Percentiles rank a stretch among this genome's conserved stretches.
Evolutionary conservation across 2,888 invertebrate species (phyloP).

Genomic region (Ophion costatus): DNA sequence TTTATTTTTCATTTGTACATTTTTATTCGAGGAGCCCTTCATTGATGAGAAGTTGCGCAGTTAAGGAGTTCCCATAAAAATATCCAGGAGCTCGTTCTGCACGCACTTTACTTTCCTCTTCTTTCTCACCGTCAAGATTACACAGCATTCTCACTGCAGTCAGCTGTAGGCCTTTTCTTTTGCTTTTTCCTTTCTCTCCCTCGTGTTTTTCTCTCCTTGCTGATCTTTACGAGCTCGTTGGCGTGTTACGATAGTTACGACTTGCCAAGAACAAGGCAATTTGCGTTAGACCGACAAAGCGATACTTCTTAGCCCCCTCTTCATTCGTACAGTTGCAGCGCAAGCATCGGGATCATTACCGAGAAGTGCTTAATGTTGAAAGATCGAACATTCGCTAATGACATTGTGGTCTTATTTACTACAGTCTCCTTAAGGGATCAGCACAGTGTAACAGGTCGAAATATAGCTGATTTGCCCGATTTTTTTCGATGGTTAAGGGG

Average conservation of each 20-base stretch:
- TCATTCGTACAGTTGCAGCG: not conserved
- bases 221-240: conserved; percentile 63
- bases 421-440: too few species aligned
- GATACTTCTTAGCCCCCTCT: conserved; percentile 27
- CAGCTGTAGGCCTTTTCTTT: not conserved
- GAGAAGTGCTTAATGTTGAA: not conserved
- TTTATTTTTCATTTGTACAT: not conserved
- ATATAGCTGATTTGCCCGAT: too few species aligned
- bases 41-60: conserved; percentile 1
- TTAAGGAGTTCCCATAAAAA: conserved; percentile 37
- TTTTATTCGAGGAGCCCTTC: not conserved
- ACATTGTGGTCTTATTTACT: not conserved
- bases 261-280: conserved; percentile 55
- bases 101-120: not conserved
- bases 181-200: conserved; percentile 33
- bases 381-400: not conserved
- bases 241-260: conserved; percentile 54
- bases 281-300: conserved; percentile 51
- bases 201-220: conserved; percentile 38
- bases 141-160: conserved; percentile 43
- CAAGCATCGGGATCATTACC: conserved; percentile 1
- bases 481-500: too few species aligned
- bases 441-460: too few species aligned
- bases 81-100: conserved; percentile 33
- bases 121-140: conserved; percentile 21